Evolutionary conservation across 2,888 invertebrate genomes (phyloP), one percentile per base, ranked within the genome.

Genomic region (Trachelus tabidus): DNA sequence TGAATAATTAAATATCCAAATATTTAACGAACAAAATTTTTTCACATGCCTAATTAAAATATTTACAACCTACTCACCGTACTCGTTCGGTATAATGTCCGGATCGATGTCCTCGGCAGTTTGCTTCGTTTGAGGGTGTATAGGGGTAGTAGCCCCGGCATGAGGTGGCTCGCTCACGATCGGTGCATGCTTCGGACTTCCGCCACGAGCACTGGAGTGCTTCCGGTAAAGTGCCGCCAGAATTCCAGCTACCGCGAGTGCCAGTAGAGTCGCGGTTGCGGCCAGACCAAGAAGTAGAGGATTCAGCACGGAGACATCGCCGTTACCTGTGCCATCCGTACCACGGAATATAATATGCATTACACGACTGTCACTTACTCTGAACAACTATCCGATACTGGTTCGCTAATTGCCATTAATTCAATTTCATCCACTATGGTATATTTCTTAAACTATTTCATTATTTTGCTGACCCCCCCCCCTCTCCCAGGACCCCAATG

Each of bases 1-100:
- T 2, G 23, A 56, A 6, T 56, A 9, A 23, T 23, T 23, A 56
- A 56, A 56, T 23, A 56, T 6, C 2, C 9, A 15, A 23, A 56
- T 23, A 1, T 56, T 23, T 23, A 9, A 23, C 1, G 9, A 56
- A 15, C 12, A 12, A 56, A 56, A 9, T 2, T 56, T 0, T 23
- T 11, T 35, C 12, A 11, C 9, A 23, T 23, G 3, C 9, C 56
- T 23, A 23, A 71, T 31, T 15, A 11, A 30, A 71, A 71, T 33
- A 71, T 71, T 71, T 23, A 30, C 6, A 23, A 23, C 9, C 23
- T 30, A 91, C 94, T 94, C 89, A 97, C 97, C 97, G 92, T 97
- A 96, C 92, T 97, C 95, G 93, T 96, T 96, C 84, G 97, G 96
- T 92, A 97, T 97, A 87, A 97, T 96, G 92, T 97, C 97, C 74